Percentiles rank a stretch among this genome's conserved stretches.
Evolutionary conservation across 2,113 vertebrate genomes (phyloP).

Genomic region (Synodontis membranacea): DNA sequence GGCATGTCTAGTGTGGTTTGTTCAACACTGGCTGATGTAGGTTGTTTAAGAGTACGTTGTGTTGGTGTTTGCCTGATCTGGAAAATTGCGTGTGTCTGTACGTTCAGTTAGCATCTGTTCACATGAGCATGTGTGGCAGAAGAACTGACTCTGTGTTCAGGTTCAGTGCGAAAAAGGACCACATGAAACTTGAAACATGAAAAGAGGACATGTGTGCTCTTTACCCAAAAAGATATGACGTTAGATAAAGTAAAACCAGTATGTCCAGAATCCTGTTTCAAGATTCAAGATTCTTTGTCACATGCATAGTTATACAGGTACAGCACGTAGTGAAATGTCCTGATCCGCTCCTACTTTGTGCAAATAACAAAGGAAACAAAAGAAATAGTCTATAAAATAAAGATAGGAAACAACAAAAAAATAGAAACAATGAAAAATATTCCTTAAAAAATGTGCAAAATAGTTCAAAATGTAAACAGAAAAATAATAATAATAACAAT

Average conservation of each 20-base stretch:
- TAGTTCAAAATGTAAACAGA: no score
- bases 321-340: no score
- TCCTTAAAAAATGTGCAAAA: no score
- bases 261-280: background rate
- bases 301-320: no score
- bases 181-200: background rate
- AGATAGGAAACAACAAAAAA: no score
- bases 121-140: background rate
- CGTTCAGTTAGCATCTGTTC: background rate
- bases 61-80: background rate
- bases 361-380: no score
- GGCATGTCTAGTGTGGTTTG: background rate
- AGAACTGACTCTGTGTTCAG: background rate
- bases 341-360: no score
- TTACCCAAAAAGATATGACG: background rate
- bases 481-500: no score
- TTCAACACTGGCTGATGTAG: background rate
- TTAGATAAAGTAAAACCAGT: background rate
- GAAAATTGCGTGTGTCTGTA: background rate
- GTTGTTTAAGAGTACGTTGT: slow-evolving; percentile 25
- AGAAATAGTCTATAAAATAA: no score
- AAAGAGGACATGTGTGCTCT: no score
- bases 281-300: no score
- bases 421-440: no score
- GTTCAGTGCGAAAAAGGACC: background rate